A percentile compares a stretch with the other conserved stretches of the same genome.
Conservation (phyloP, 1,140 invertebrate species). For the Drosophila jambulina region DNA sequence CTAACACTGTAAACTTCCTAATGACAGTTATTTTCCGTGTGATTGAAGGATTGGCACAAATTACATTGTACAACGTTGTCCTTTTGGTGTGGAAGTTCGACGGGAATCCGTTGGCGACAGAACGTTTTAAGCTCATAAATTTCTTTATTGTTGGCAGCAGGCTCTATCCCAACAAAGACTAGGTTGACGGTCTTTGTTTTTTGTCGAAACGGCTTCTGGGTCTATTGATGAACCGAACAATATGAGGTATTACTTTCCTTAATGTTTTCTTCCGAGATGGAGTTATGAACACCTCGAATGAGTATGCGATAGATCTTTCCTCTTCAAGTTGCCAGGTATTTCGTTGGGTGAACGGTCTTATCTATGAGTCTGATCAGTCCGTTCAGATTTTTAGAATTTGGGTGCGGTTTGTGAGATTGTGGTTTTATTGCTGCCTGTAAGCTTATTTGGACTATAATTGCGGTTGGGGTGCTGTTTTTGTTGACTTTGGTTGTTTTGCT, state of each 20-base stretch:
- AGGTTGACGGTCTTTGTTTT: background rate
- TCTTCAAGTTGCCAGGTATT: background rate
- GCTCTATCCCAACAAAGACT: background rate
- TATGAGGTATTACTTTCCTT: background rate
- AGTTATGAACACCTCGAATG: background rate
- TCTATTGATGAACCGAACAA: background rate
- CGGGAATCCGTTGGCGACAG: background rate
- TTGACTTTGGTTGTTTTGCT: too few species aligned
- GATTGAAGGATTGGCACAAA: too few species aligned
- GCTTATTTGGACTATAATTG: too few species aligned
- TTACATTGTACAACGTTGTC: too few species aligned
- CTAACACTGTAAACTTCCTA: too few species aligned
- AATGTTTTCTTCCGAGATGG: background rate
- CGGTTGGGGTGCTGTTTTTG: too few species aligned
- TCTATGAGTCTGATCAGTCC: too few species aligned
- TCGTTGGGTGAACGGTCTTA: too few species aligned
- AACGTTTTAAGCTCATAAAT: background rate
- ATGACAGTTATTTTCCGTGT: too few species aligned
- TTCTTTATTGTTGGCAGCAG: background rate
- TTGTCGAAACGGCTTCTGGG: background rate
- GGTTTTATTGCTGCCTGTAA: too few species aligned
- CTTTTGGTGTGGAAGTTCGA: background rate
- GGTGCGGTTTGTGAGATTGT: too few species aligned
- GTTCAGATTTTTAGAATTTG: too few species aligned
- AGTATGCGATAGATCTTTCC: background rate